A percentile compares a stretch with the other conserved stretches of the same genome.
Evolutionary conservation across 2,888 invertebrate genomes (phyloP).

Genomic region (Machimus rusticus): DNA sequence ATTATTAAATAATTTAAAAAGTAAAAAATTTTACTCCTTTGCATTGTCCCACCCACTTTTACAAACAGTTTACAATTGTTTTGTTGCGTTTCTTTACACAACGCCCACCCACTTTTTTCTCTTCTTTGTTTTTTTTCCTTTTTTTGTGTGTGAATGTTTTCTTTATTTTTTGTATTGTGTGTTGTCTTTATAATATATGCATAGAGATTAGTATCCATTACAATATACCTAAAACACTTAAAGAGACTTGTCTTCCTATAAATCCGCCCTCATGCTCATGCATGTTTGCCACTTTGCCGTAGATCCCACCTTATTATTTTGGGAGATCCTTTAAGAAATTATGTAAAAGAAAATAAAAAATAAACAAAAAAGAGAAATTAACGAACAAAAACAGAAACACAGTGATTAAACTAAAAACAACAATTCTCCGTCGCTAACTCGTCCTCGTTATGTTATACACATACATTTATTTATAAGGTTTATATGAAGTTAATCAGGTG

Average conservation of each 20-base stretch:
- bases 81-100: background rate
- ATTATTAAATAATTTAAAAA: slow-evolving; percentile 11
- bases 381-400: background rate
- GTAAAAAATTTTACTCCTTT: background rate
- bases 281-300: background rate
- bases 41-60: background rate
- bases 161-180: background rate
- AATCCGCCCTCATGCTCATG: background rate
- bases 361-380: background rate
- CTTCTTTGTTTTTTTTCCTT: background rate
- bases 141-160: background rate
- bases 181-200: background rate
- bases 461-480: background rate
- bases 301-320: background rate
- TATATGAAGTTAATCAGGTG: background rate
- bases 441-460: background rate
- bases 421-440: background rate
- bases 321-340: background rate
- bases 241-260: background rate
- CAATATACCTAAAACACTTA: background rate
- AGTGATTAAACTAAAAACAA: background rate
- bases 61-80: background rate
- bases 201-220: background rate
- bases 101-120: background rate
- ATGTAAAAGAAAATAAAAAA: background rate